phyloP scores from a whole-genome alignment of 2,113 vertebrate genomes.

The western clawed frog (Xenopus tropicalis) region UCB_Xtro_10.0 CM004446.2:90881001-90881500 shows the following conservation, averaged over 20 bases:
- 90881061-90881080: too few species aligned
- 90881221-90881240: slow-evolving; percentile 75
- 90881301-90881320: slow-evolving; percentile 98
- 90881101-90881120: too few species aligned
- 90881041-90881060: too few species aligned
- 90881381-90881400: slow-evolving; percentile 74
- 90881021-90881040: too few species aligned
- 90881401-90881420: not conserved
- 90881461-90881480: not conserved
- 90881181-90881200: too few species aligned
- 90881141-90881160: too few species aligned
- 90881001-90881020: too few species aligned
- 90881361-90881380: slow-evolving; percentile 81
- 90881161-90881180: too few species aligned
- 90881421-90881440: not conserved
- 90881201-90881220: too few species aligned
- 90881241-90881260: slow-evolving; percentile 91
- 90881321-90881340: slow-evolving; percentile 98
- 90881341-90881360: slow-evolving; percentile 92
- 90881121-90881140: too few species aligned
- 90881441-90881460: not conserved
- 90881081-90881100: too few species aligned
- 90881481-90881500: slow-evolving; percentile 75
- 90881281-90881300: slow-evolving; percentile 89
- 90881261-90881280: slow-evolving; percentile 92